Evolutionary conservation across 2,797 vertebrate genomes (phyloP), one percentile per base, ranked within the genome.

Genomic region (Mionectes olivaceus): DNA sequence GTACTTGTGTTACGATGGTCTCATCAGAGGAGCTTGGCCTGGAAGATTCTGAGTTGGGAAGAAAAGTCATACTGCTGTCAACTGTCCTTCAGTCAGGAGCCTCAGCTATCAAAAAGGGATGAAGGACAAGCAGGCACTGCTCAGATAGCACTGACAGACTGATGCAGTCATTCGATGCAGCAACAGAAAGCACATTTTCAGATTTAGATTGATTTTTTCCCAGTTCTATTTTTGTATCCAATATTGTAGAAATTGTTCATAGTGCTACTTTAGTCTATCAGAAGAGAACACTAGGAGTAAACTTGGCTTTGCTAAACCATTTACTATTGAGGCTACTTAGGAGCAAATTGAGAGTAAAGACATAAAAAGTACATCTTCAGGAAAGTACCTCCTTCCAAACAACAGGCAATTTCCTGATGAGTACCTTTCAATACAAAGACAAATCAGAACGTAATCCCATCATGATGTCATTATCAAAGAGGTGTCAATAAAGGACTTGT

Each of bases 121-220:
- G 68, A 89, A 77, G 44, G n/a, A 77, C 63, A 56, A 60, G 17
- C 1, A 3, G 8, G 7, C 19, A 39, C 35, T 71, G 24, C n/a
- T 68, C 82, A 83, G 57, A 71, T 9, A 60, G 47, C 1, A 0
- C 39, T 67, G 59, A 53, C 35, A 74, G 56, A 35, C 9, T 56
- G 39, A 21, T 47, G 44, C 0, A 1, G 46, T 68, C 50, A 37
- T 76, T 78, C 0, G 39, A 21, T 50, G 39, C 0, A 70, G 2
- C 12, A 71, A 78, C 27, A 85, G 64, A 87, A 89, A 78, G 13
- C 17, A 64, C 16, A 75, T 35, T 19, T 28, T 75, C 61, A 57
- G 22, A 46, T 75, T 77, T 39, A 57, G 30, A 25, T 2, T 61
- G 35, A 47, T 82, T 80, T 75, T 70, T 5, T 21, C 5, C 4